These are phyloP conservation scores for Pseudochromis fuscus DNA, from an alignment of 2,797 vertebrate species.

Conservation along the genomic window DNA sequence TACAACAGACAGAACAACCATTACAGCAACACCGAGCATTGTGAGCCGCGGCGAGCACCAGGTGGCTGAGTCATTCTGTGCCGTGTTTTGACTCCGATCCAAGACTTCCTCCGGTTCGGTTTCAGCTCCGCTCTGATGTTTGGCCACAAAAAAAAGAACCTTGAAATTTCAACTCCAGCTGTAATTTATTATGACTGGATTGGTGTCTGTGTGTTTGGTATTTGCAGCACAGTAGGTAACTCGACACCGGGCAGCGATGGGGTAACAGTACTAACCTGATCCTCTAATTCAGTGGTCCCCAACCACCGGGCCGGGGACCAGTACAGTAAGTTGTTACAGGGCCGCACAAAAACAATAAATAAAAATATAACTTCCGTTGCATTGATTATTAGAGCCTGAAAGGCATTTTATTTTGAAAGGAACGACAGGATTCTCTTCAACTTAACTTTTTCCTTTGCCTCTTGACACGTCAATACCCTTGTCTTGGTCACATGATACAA, in stretches of 20 bases:
- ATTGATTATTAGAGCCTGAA: too few relatives aligned
- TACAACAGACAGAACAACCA: constrained; percentile 59
- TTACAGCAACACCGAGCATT: constrained; percentile 57
- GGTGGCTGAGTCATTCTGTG: constrained; percentile 63
- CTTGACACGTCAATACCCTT: too few relatives aligned
- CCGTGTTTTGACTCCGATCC: constrained; percentile 60
- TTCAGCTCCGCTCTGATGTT: constrained; percentile 59
- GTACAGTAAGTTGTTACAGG: too few relatives aligned
- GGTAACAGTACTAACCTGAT: constrained; percentile 58
- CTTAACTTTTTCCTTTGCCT: too few relatives aligned
- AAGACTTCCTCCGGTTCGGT: constrained; percentile 46
- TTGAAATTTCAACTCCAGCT: constrained; percentile 48
- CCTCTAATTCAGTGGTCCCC: too few relatives aligned
- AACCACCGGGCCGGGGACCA: too few relatives aligned
- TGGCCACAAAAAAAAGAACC: constrained; percentile 39
- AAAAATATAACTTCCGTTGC: too few relatives aligned
- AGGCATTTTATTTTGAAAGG: too few relatives aligned
- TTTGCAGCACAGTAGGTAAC: constrained; percentile 54
- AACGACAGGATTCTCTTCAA: too few relatives aligned
- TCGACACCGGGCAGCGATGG: constrained; percentile 54
- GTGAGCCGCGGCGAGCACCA: constrained; percentile 53
- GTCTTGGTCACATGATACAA: too few relatives aligned
- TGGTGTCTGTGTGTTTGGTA: constrained; percentile 54
- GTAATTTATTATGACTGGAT: constrained; percentile 69
- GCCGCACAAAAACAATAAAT: too few relatives aligned